Base-by-base conservation (phyloP, 2,797 vertebrate genomes). In the Pempheris klunzingeri region DNA sequence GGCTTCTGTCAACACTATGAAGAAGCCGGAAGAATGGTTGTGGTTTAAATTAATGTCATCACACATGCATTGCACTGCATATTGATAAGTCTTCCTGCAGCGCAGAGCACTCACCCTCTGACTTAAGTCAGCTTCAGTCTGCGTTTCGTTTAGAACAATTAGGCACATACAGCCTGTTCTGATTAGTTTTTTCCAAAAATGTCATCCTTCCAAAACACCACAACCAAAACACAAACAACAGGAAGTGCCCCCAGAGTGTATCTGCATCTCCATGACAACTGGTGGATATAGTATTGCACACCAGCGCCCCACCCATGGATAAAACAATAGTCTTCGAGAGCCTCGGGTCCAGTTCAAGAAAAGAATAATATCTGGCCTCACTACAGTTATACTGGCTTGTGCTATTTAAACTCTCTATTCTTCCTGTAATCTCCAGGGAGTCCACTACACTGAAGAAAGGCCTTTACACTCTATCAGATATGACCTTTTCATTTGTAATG, bases 361-460 rank as follows among this genome's bases (percentile, higher is more conserved):
- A 70, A 75, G 14, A 87, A 90, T 70, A 86, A 84, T 77, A 74
- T 62, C 72, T 67, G 49, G 67, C 50, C 24, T 60, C 53, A 34
- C 22, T 69, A 12, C 20, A 71, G 53, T 66, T 62, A 52, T n/a
- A 69, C 63, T 15, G 41, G 36, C 39, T 44, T 68, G 15, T 66
- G 69, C 84, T 90, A 85, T 92, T 92, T 88, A 77, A 86, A 82
- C 54, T n/a, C 82, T 88, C 87, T 77, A 91, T 93, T 93, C 87
- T 92, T 87, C 66, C 38, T 13, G 1, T 70, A 77, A 74, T 78
- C 87, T 74, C 74, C 20, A 11, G 62, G 76, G 90, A 84, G 82
- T 60, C 8, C 13, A 30, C 36, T 32, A 30, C 47, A 39, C 61
- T 17, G 41, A 83, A 78, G 58, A 85, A 84, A 87, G 78, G 60